Percentiles rank a stretch among this genome's conserved stretches.
Evolutionary conservation across 2,888 invertebrate genomes (phyloP).

Genomic region (Drosophila koepferae): DNA sequence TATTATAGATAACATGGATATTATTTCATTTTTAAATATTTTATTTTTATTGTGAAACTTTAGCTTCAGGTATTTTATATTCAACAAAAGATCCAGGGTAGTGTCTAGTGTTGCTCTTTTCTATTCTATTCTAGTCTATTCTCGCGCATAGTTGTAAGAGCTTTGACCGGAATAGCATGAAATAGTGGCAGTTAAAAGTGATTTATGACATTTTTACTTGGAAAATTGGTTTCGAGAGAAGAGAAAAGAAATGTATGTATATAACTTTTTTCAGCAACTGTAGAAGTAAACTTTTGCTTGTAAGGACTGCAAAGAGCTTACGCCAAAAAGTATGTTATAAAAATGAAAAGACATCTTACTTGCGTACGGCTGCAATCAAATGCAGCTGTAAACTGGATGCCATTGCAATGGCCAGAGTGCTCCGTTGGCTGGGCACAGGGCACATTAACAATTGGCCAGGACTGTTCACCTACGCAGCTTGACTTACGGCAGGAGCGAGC

Average conservation of each 20-base stretch:
- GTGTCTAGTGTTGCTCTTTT: not conserved
- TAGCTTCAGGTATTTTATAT: not conserved
- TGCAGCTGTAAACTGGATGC: conserved; percentile 3
- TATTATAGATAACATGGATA: no score
- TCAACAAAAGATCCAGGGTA: conserved; percentile 5
- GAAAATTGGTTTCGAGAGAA: conserved; percentile 10
- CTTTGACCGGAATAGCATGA: conserved; percentile 22
- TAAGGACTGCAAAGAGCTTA: not conserved
- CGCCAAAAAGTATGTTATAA: conserved; percentile 35
- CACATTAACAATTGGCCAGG: conserved; percentile 45
- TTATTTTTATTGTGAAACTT: not conserved
- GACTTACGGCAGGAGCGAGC: conserved; percentile 32
- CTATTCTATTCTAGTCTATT: no score
- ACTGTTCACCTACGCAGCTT: conserved; percentile 25
- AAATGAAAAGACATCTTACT: conserved; percentile 10
- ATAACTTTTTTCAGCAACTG: conserved; percentile 2
- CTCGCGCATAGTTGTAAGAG: conserved; percentile 10
- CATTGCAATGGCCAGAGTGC: conserved; percentile 9
- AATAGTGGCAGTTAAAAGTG: conserved; percentile 33
- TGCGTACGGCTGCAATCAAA: conserved; percentile 1
- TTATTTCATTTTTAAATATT: not conserved
- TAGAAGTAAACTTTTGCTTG: not conserved
- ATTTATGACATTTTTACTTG: conserved; percentile 43
- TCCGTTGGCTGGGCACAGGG: conserved; percentile 7
- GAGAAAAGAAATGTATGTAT: conserved; percentile 2